These are phyloP conservation scores for Luffia ferchaultella DNA, from an alignment of 2,888 invertebrate genomes.

Conservation along the genomic window DNA sequence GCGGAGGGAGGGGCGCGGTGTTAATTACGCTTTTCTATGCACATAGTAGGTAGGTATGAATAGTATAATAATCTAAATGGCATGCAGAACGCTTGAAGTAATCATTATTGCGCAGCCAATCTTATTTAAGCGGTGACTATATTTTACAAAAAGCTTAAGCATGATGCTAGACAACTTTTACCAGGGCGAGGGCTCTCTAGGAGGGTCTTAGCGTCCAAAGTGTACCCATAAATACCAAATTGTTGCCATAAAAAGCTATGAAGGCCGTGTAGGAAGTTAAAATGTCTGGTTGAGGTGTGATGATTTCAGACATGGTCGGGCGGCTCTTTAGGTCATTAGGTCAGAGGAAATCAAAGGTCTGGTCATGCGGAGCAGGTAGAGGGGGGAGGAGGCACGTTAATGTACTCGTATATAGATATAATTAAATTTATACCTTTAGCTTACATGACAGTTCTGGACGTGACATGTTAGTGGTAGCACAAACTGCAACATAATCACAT, in stretches of 20 bases:
- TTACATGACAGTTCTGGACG: conserved; percentile 67
- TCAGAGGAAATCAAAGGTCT: conserved; percentile 33
- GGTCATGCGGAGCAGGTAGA: conserved; percentile 53
- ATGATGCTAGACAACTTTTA: conserved; percentile 66
- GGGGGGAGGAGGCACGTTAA: too few species aligned
- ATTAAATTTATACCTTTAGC: conserved; percentile 64
- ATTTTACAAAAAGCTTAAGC: conserved; percentile 66
- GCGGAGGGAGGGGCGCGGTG: conserved; percentile 18
- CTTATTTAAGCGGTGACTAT: conserved; percentile 66
- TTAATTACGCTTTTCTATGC: conserved; percentile 35
- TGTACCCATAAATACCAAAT: conserved; percentile 62
- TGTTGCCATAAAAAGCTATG: conserved; percentile 54
- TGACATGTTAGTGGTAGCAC: conserved; percentile 67
- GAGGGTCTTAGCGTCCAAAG: conserved; percentile 61
- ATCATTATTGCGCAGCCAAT: conserved; percentile 68
- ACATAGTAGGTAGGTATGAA: conserved; percentile 63
- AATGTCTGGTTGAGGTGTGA: conserved; percentile 49
- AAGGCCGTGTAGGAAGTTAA: conserved; percentile 49
- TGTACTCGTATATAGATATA: too few species aligned
- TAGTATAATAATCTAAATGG: conserved; percentile 63
- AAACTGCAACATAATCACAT: conserved; percentile 68
- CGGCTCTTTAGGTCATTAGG: conserved; percentile 22
- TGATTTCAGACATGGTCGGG: conserved; percentile 32
- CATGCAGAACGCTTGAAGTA: conserved; percentile 68
- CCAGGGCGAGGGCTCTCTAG: conserved; percentile 62